Conservation (phyloP, 2,888 invertebrate genomes). For the Eudemis profundana region DNA sequence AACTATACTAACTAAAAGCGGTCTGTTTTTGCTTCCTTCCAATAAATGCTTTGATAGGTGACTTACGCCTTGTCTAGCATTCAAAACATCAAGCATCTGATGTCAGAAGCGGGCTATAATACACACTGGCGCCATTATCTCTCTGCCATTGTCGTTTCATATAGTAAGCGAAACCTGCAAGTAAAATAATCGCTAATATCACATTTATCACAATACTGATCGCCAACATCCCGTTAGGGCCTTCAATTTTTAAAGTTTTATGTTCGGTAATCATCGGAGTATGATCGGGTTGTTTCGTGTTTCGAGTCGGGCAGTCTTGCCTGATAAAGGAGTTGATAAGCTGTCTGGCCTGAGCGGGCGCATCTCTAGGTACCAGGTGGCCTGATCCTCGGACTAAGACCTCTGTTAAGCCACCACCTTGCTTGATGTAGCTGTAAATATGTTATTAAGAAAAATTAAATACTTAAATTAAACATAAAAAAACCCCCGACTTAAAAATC, state of each 20-base stretch:
- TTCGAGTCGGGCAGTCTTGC: conserved; percentile 52
- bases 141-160: conserved; percentile 60
- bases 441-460: conserved; percentile 27
- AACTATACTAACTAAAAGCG: too few relatives aligned
- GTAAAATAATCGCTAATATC: conserved; percentile 55
- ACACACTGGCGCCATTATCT: conserved; percentile 59
- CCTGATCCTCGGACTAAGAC: conserved; percentile 86
- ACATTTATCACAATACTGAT: conserved; percentile 67
- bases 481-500: too few relatives aligned
- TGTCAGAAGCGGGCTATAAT: conserved; percentile 53
- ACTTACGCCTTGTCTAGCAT: too few relatives aligned
- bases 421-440: conserved; percentile 81
- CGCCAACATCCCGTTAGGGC: conserved; percentile 55
- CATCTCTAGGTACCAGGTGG: conserved; percentile 87
- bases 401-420: conserved; percentile 83
- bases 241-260: conserved; percentile 9
- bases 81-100: neutral
- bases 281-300: conserved; percentile 18
- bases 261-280: conserved; percentile 28
- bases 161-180: conserved; percentile 55
- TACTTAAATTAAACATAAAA: too few relatives aligned
- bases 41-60: too few relatives aligned
- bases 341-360: conserved; percentile 76
- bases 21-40: too few relatives aligned
- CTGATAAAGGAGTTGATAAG: conserved; percentile 65